phyloP scores from a whole-genome alignment of 2,797 vertebrate species.

The Notamacropus eugenii region DNA sequence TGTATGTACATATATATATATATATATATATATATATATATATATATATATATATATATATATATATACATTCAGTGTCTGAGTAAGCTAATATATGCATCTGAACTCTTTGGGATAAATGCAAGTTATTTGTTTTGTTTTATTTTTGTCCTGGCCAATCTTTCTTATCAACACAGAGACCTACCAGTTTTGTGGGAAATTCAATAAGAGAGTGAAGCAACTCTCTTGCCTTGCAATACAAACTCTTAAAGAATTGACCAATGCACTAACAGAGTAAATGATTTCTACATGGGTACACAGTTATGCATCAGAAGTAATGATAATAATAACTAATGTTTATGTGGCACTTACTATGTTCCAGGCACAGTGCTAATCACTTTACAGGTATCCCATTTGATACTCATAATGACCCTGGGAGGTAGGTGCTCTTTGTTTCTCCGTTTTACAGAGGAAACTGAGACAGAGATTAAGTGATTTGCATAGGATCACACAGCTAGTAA shows the following conservation, averaged over 20 bases:
- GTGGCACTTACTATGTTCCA: neutral
- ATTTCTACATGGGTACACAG: neutral
- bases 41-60: no score
- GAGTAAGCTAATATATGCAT: neutral
- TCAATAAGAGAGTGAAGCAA: neutral
- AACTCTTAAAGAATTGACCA: neutral
- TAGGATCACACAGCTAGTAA: neutral
- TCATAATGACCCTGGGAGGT: neutral
- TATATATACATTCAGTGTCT: neutral
- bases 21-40: no score
- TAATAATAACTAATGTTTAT: neutral
- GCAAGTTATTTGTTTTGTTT: neutral
- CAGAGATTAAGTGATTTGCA: neutral
- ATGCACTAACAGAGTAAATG: neutral
- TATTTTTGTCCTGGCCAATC: neutral
- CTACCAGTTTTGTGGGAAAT: neutral
- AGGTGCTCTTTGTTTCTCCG: neutral
- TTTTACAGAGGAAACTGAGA: neutral
- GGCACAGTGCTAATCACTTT: neutral
- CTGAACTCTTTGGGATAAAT: neutral
- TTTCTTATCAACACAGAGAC: neutral
- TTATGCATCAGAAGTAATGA: neutral
- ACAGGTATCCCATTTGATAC: neutral
- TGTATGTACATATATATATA: no score
- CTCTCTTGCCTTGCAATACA: neutral